phyloP scores from a whole-genome alignment of 2,113 vertebrate species.

The Eublepharis macularius region DNA sequence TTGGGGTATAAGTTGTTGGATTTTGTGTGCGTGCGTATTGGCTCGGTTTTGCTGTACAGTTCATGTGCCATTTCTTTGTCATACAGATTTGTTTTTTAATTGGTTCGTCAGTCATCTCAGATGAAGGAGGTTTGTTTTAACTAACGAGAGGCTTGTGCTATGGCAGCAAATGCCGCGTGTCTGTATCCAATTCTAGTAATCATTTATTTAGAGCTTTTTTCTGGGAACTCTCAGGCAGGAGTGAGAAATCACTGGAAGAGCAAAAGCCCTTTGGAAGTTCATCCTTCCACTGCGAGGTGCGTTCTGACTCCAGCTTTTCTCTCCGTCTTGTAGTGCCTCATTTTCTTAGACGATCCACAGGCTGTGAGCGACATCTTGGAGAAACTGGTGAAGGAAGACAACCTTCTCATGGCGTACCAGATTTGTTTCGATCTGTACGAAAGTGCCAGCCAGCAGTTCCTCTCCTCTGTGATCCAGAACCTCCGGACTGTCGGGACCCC shows the following conservation, averaged over 20 bases:
- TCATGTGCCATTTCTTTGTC: no score
- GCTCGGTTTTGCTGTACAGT: no score
- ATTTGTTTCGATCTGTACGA: conserved; percentile 99
- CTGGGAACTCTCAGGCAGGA: neutral
- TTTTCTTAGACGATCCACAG: conserved; percentile 98
- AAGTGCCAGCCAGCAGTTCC: conserved; percentile 98
- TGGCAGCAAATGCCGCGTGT: no score
- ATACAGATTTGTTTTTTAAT: no score
- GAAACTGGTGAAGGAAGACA: conserved; percentile 97
- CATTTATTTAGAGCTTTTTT: neutral
- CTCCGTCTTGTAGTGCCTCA: conserved; percentile 85
- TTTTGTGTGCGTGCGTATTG: no score
- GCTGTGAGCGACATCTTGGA: conserved; percentile 98
- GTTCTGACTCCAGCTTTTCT: neutral
- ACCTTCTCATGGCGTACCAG: conserved; percentile 98
- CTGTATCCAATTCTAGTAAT: no score
- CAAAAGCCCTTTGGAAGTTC: rapidly evolving
- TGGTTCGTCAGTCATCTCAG: no score
- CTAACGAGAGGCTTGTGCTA: no score
- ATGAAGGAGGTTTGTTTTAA: no score
- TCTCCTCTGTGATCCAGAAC: conserved; percentile 98
- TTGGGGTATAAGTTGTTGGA: no score
- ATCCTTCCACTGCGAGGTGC: neutral
- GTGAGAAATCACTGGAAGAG: no score
- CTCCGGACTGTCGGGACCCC: conserved; percentile 92